Evolutionary conservation across 2,113 vertebrate species (phyloP).

Genomic region (Phalacrocorax carbo): DNA sequence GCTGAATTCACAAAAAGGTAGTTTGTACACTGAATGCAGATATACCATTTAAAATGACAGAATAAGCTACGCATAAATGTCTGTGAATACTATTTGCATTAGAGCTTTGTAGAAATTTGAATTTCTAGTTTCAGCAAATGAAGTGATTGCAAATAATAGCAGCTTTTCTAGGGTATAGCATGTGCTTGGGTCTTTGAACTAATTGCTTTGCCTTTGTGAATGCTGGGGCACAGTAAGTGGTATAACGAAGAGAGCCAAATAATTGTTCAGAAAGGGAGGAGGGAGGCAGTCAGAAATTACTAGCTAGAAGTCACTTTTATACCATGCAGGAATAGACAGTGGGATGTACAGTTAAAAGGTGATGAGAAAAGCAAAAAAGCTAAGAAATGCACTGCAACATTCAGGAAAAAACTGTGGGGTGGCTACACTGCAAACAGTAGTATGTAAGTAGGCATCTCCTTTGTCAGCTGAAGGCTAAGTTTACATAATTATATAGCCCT

Average conservation of each 20-base stretch:
- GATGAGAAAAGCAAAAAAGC: not conserved
- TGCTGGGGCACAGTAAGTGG: not conserved
- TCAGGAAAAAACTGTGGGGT: not conserved
- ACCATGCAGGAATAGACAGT: not conserved
- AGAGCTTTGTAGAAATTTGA: conserved; percentile 22
- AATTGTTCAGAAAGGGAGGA: not conserved
- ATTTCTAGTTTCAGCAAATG: conserved; percentile 27
- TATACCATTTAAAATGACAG: not conserved
- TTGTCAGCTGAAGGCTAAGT: not conserved
- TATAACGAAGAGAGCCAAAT: not conserved
- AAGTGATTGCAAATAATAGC: conserved; percentile 40
- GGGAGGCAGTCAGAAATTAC: not conserved
- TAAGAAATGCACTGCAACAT: not conserved
- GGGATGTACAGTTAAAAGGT: not conserved
- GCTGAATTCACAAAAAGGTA: conserved; percentile 34
- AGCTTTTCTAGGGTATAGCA: not conserved
- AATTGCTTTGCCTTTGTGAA: conserved; percentile 33
- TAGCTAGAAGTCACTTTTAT: not conserved
- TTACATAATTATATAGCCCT: not conserved
- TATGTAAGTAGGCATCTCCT: not conserved
- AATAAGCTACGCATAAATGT: not conserved
- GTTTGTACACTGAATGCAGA: not conserved
- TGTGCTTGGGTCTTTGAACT: conserved; percentile 3
- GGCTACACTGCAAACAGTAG: not conserved
- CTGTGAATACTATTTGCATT: not conserved